Evolutionary conservation across 2,113 vertebrate species (phyloP), one percentile per base, ranked within the genome.

Genomic region (Clarias batrachus): DNA sequence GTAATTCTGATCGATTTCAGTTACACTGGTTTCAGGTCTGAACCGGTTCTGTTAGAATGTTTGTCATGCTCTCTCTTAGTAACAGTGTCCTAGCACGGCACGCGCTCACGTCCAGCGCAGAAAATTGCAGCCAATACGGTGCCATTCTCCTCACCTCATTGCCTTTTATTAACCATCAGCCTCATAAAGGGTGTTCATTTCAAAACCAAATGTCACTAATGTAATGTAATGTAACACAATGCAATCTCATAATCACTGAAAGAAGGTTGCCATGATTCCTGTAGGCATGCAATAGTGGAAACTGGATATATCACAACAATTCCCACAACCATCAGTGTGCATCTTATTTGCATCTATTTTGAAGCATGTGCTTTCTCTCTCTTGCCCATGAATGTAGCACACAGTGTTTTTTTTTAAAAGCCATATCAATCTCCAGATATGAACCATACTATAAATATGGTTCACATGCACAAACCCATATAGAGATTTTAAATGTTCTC

Each of bases 41-140:
- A 14, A 66, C 21, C 41, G 14, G 27, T 57, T 87, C 52, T 57
- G 80, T 87, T 87, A 62, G 74, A 48, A 60, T 59, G 30, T 76
- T 76, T 76, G 73, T 76, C n/a, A 60, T 16, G 14, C n/a, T 56
- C 13, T 54, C 48, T 57, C 81, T 54, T 83, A 16, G 73, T 70
- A 87, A 87, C 86, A 87, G 65, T 65, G 48, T 65, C 27, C 25
- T 54, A 76, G 73, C 13, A 25, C 73, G n/a, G 73, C 10, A 54
- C 10, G 11, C 11, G 4, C 73, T 52, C 41, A 48, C 6, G 23
- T 41, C 70, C 2, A 17, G 1, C 17, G 1, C 37, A 74, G 37
- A 54, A 76, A 8, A 4, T 52, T 21, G 70, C 19, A 21, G 19
- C 19, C 7, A 8, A 41, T 21, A 48, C 41, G 25, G 41, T 9